Evolutionary conservation across 2,888 invertebrate species (phyloP), one percentile per base, ranked within the genome.

Genomic region (Caenorhabditis macrosperma): DNA sequence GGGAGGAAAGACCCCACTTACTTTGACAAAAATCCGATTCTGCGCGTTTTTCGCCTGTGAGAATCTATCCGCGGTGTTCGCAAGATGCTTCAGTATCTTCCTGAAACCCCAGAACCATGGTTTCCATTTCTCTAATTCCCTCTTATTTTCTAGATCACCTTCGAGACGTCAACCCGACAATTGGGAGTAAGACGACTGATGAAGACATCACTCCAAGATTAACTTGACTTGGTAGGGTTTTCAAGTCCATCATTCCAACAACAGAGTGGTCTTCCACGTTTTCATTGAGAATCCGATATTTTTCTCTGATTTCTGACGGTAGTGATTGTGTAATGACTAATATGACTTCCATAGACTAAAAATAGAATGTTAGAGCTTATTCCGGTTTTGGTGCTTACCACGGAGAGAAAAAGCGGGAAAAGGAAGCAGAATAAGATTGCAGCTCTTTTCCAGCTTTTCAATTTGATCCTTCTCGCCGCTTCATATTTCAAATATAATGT

Each of bases 401-500:
- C 15, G 10, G 71, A 71, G 17, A 61, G 15, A 1, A 52, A 5
- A 0, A 54, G 12, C 10, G 71, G 71, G 0, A 20, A 22, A 1
- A 61, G 38, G 10, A 71, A 46, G 30, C 24, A 15, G 0, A 15
- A 1, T 7, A 71, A 46, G 46, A 63, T 55, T 9, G 54, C 2
- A 4, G 7, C 6, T 20, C 54, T 20, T 17, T 44, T 60, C 46
- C 24, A 28, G 10, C 3, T 44, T 17, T 17, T 24, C 20, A 46
- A 7, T 28, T 17, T 26, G 0, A 44, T 12, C 1, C 5, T 10
- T 35, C 61, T 54, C 0, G 59, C 71, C 1, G 71, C 71, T 55
- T 71, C 61, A 10, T 61, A 61, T 44, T 71, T 71, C 12, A 71
- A 15, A 22, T 61, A 71, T 30, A 71, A 20, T 0, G 61, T 71